phyloP scores from a whole-genome alignment of 1,140 invertebrate genomes.

The Eriocheir sinensis region DNA sequence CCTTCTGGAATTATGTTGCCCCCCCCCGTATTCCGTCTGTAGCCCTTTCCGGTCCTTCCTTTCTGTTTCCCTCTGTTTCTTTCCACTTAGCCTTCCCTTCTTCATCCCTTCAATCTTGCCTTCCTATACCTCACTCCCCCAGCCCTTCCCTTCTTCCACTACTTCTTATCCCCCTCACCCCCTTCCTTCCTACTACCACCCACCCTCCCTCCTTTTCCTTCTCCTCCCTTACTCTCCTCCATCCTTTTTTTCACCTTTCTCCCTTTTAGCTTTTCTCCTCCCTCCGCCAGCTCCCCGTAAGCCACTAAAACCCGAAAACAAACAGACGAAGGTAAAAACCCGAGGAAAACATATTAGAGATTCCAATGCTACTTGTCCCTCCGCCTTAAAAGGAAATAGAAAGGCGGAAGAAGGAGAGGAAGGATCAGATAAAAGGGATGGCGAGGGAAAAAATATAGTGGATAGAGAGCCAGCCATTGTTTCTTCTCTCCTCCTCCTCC shows the following conservation, averaged over 20 bases:
- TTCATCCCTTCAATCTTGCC: too few relatives aligned
- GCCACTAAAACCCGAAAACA: neutral
- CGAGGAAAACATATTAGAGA: neutral
- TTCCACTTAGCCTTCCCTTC: too few relatives aligned
- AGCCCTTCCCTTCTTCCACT: neutral
- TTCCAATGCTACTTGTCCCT: neutral
- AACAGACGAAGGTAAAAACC: constrained; percentile 2
- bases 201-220: neutral
- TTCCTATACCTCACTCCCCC: neutral
- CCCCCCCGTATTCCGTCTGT: too few relatives aligned
- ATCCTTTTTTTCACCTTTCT: neutral
- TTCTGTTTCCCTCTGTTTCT: too few relatives aligned
- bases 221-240: neutral
- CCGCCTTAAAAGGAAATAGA: neutral
- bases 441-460: too few relatives aligned
- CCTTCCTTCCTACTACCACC: neutral
- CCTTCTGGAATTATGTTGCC: too few relatives aligned
- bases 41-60: too few relatives aligned
- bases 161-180: neutral
- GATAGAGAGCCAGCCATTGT: neutral
- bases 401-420: constrained; percentile 12
- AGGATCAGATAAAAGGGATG: neutral
- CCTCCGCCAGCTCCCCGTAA: neutral
- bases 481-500: too few relatives aligned
- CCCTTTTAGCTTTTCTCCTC: neutral